These are phyloP conservation scores for Yponomeuta cagnagella DNA, from an alignment of 2,888 invertebrate species.

Conservation along the genomic window DNA sequence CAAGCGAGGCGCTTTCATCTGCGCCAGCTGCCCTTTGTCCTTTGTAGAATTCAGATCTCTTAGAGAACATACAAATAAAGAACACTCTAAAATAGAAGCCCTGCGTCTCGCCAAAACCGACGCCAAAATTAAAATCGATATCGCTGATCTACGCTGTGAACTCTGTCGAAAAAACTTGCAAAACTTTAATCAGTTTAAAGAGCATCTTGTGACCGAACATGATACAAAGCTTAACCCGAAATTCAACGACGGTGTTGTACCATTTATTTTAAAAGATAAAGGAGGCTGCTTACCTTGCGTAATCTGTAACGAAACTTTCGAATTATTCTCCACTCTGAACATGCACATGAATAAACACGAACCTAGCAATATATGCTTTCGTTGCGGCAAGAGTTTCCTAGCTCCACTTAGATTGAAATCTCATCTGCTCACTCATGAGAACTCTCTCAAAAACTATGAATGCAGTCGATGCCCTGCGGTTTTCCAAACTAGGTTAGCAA, in stretches of 20 bases:
- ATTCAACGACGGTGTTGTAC: slow-evolving; percentile 47
- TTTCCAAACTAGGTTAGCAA: slow-evolving; percentile 39
- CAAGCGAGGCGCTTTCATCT: slow-evolving; percentile 53
- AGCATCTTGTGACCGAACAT: slow-evolving; percentile 47
- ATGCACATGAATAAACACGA: slow-evolving; percentile 60
- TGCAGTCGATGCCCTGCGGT: slow-evolving; percentile 48
- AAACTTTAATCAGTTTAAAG: slow-evolving; percentile 40
- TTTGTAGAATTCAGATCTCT: slow-evolving; percentile 51
- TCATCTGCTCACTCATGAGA: slow-evolving; percentile 46
- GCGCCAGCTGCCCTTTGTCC: slow-evolving; percentile 48
- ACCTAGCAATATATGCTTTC: slow-evolving; percentile 56
- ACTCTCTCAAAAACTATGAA: slow-evolving; percentile 30
- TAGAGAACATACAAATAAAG: slow-evolving; percentile 41
- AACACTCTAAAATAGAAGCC: slow-evolving; percentile 44
- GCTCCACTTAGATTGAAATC: slow-evolving; percentile 44
- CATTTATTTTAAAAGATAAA: slow-evolving; percentile 42
- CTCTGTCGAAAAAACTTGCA: slow-evolving; percentile 38
- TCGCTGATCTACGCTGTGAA: slow-evolving; percentile 48
- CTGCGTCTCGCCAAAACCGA: slow-evolving; percentile 36
- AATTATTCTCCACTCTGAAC: slow-evolving; percentile 52
- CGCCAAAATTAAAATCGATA: slow-evolving; percentile 52
- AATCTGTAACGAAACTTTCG: slow-evolving; percentile 45
- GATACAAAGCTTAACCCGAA: slow-evolving; percentile 41
- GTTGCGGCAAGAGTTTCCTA: slow-evolving; percentile 58
- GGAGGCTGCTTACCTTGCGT: slow-evolving; percentile 40